Percentiles rank a stretch among this genome's conserved stretches.
These are phyloP conservation scores for Gymnoscelis rufifasciata DNA, from an alignment of 2,888 invertebrate species.

Conservation along the genomic window DNA sequence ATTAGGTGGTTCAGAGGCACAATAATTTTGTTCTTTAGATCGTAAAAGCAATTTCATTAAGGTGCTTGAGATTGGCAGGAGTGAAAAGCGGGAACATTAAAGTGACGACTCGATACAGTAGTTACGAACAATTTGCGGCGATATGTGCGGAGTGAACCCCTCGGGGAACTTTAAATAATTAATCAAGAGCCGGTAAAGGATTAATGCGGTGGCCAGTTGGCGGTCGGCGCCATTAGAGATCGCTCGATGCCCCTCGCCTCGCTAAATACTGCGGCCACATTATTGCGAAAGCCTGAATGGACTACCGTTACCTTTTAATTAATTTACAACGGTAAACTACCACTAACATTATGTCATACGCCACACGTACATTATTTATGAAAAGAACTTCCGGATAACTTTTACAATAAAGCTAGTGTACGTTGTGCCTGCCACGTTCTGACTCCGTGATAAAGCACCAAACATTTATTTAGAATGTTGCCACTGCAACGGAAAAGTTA, in stretches of 20 bases:
- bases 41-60: not conserved
- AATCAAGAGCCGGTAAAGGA: constrained; percentile 76
- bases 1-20: too few relatives aligned
- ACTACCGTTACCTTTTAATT: constrained; percentile 35
- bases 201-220: constrained; percentile 77
- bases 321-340: constrained; percentile 29
- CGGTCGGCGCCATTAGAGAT: constrained; percentile 74
- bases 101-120: constrained; percentile 32
- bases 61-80: constrained; percentile 10
- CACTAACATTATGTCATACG: constrained; percentile 6
- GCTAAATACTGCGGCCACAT: constrained; percentile 70
- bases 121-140: constrained; percentile 47
- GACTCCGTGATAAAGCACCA: constrained; percentile 65
- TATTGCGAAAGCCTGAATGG: constrained; percentile 48
- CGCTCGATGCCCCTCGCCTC: constrained; percentile 61
- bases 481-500: constrained; percentile 70
- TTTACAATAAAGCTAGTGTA: constrained; percentile 36
- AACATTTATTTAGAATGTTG: constrained; percentile 77
- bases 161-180: constrained; percentile 73
- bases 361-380: constrained; percentile 18
- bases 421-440: constrained; percentile 42
- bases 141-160: constrained; percentile 49
- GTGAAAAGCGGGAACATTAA: constrained; percentile 20
- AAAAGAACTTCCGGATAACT: constrained; percentile 29
- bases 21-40: too few relatives aligned